These are phyloP conservation scores for Microplitis deprimator DNA, from an alignment of 2,888 invertebrate genomes.

Conservation along the genomic window DNA sequence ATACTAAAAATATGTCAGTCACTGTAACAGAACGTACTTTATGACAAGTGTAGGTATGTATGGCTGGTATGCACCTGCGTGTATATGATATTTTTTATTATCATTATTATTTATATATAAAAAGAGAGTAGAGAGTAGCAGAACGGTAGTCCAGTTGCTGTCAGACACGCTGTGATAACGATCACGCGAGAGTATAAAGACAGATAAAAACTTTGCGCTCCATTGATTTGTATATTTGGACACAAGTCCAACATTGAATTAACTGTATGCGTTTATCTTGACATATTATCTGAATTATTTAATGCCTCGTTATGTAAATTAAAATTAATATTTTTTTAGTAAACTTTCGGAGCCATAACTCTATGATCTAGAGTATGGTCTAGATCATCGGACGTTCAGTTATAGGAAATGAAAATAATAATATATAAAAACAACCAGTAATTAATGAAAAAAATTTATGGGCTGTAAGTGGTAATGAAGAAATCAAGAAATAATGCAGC, in stretches of 20 bases:
- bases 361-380: too few relatives aligned
- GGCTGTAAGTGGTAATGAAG: background rate
- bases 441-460: background rate
- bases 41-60: conserved; percentile 4
- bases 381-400: too few relatives aligned
- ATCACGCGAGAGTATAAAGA: conserved; percentile 36
- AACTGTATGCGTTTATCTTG: conserved; percentile 8
- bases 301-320: conserved; percentile 19
- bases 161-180: conserved; percentile 46
- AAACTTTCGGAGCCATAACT: background rate
- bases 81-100: background rate
- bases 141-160: conserved; percentile 46
- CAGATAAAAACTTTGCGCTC: conserved; percentile 26
- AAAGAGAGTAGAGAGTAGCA: conserved; percentile 22
- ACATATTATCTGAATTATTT: conserved; percentile 6
- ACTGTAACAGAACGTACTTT: conserved; percentile 10
- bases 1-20: background rate
- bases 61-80: background rate
- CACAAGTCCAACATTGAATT: conserved; percentile 18
- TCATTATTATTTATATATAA: conserved; percentile 5
- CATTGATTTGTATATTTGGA: conserved; percentile 38
- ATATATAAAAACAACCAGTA: background rate
- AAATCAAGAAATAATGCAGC: conserved; percentile 1
- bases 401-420: too few relatives aligned
- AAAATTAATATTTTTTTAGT: background rate